Evolutionary conservation across 2,888 invertebrate species (phyloP), one percentile per base, ranked within the genome.

Genomic region (Brachypalpus laphriformis): DNA sequence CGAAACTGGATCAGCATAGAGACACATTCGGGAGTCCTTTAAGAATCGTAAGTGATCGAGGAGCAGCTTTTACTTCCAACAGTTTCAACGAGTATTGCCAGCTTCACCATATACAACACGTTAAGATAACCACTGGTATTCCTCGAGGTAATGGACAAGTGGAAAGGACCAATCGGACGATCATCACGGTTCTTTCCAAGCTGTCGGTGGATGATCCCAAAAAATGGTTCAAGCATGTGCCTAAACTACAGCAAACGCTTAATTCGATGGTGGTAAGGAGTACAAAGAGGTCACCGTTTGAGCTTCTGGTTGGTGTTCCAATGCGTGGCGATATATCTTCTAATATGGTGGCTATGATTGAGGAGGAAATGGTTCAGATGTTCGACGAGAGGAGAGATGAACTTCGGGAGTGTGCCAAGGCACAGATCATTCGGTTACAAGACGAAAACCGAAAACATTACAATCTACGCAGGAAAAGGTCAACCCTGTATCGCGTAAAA

Each of bases 221-320:
- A 40, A 59, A 59, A 14, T 20, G 22, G 59, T 37, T 59, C 40
- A 59, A 59, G 9, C 8, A 22, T 18, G 37, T 59, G 59, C 5
- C 59, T 22, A 37, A n/a, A n/a, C n/a, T n/a, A n/a, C n/a, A n/a
- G 8, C 37, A 37, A 22, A 14, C 9, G 9, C 8, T 40, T n/a
- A n/a, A n/a, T n/a, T 34, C 34, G 34, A 34, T 34, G 34, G 14
- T 40, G 14, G n/a, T 40, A 14, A 40, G 40, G n/a, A 14, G 40
- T 14, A 40, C 40, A 3, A 40, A 40, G 3, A 40, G n/a, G 40
- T 40, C 40, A 40, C 40, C 40, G 3, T 40, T n/a, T 14, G 40
- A 40, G 5, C 40, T 40, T 40, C 14, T 40, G 3, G 40, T 40
- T 14, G 40, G 40, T 1, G 40, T 40, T 40, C 40, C 14, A 40